Evolutionary conservation across 1,140 invertebrate genomes (phyloP), one percentile per base, ranked within the genome.

Genomic region (Anastrepha ludens): DNA sequence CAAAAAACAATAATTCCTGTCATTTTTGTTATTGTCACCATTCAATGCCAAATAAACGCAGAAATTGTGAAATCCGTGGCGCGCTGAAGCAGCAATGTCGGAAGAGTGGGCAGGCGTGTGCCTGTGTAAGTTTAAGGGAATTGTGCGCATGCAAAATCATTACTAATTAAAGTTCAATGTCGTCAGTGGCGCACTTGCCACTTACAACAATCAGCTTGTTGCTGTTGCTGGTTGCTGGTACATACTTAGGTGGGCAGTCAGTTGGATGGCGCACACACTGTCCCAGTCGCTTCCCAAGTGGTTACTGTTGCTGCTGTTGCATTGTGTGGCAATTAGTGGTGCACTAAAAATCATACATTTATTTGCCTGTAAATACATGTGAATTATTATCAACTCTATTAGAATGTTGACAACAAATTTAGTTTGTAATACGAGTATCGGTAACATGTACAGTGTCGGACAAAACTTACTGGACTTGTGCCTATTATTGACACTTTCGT

Each of bases 151-250:
- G 60, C 64, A 87, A 87, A 87, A 65, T 29, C 20, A 87, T 58
- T 39, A n/a, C 86, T 59, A 87, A 88, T 88, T 88, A 55, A 86
- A 87, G 88, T 87, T 87, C 88, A 88, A 88, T 88, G 88, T 87
- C 85, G 85, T 41, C 29, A 58, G 47, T 87, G 86, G 58, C 86
- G 74, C n/a, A 81, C 6, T 81, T 81, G 74, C 41, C 47, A 81
- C 74, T 13, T 47, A 29, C 81, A 41, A 39, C 58, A 59, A 85
- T 6, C 15, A 58, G 3, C 50, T 15, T 39, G 9, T 60, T 62
- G 13, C 15, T 64, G 17, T 55, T 81, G 44, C 9, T 29, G 47
- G 60, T 13, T 17, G 13, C 8, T 13, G 13, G n/a, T 17, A 62
- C 29, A 29, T 29, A 29, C 29, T 29, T 29, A 62, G 29, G 47